Base-by-base conservation (phyloP, 2,888 invertebrate species). In the Meandrusa payeni region DNA sequence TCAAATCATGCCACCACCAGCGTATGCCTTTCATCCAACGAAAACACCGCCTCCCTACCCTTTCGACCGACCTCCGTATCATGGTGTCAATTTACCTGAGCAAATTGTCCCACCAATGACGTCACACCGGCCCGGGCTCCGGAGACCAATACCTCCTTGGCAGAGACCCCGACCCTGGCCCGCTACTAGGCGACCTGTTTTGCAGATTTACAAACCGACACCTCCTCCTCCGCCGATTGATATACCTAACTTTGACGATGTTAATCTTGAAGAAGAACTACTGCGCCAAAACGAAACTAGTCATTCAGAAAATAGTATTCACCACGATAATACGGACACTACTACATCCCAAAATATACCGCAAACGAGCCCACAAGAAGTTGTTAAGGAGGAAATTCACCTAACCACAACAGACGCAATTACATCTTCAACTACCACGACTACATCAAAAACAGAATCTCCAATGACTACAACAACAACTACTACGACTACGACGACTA, bases 51-150 rank as follows among this genome's bases (percentile, higher is more conserved):
- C 92, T 0, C 94, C 94, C 0, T 95, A 94, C 68, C 94, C 95
- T 0, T 95, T 95, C 54, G 94, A 94, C 62, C 81, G 92, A 34
- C 92, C 93, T 3, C 90, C 90, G 1, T 90, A 90, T 47, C 87
- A 91, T 45, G 93, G 93, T 24, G 91, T 93, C 12, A 93, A 93
- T 50, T 77, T 94, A 46, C 93, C 94, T 1, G 94, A 95, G 56
- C 93, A 93, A 67, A 90, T 93, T 39, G 92, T 93, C 4, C 93
- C 93, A n/a, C 81, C 88, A 48, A 61, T 89, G 54, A 75, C 69
- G 51, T 73, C 70, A 47, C 88, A 89, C 48, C 76, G 92, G 45
- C 92, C 93, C 13, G 89, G 89, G 11, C 89, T 90, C 28, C 83
- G 90, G 2, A 87, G 91, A 10, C 89, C 90, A 1, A 89, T 91